Evolutionary conservation across 2,113 vertebrate genomes (phyloP).

Genomic region (Gallinago paraguaiae): DNA sequence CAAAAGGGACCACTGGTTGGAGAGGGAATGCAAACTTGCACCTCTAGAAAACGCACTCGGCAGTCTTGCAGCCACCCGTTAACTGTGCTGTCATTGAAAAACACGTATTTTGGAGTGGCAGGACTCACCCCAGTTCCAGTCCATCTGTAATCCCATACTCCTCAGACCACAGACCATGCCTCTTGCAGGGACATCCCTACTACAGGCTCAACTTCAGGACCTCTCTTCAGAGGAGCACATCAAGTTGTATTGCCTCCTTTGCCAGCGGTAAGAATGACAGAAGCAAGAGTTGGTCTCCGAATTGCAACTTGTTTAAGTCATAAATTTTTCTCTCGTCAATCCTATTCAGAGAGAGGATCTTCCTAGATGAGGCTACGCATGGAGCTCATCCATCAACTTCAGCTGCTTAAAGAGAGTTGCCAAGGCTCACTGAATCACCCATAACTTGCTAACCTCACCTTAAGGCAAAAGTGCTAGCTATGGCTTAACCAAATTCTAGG

Average conservation of each 20-base stretch:
- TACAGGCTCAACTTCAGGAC: not conserved
- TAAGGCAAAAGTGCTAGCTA: not conserved
- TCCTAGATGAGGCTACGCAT: not conserved
- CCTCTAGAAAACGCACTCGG: not conserved
- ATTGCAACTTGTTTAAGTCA: not conserved
- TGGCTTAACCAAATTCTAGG: not conserved
- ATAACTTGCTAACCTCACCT: not conserved
- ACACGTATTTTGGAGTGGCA: rapidly evolving
- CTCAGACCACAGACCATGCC: not conserved
- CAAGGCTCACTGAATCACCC: not conserved
- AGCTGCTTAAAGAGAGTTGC: not conserved
- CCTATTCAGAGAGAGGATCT: not conserved
- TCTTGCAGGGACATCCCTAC: not conserved
- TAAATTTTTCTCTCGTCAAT: rapidly evolving
- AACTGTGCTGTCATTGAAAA: not conserved
- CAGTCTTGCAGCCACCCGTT: not conserved
- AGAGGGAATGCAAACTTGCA: not conserved
- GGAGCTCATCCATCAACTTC: not conserved
- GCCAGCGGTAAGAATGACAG: not conserved
- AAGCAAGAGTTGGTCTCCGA: not conserved
- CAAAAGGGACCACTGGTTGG: not conserved
- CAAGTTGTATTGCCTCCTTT: not conserved
- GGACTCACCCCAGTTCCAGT: not conserved
- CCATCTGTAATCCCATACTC: not conserved
- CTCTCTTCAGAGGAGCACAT: not conserved